Evolutionary conservation across 2,797 vertebrate genomes (phyloP).

Genomic region (Bovichtus variegatus): DNA sequence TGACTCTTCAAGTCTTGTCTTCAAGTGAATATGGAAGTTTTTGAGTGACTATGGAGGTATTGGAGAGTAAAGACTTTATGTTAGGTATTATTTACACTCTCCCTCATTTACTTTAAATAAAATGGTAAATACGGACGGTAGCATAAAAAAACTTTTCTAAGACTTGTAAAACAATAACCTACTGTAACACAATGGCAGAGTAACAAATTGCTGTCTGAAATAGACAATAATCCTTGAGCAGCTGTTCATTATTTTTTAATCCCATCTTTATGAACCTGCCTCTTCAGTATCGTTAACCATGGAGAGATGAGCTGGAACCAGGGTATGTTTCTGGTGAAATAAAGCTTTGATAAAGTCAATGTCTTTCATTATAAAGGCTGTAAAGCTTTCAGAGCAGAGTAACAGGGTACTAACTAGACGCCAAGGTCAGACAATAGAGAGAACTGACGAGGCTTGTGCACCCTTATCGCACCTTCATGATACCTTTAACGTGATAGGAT

Average conservation of each 20-base stretch:
- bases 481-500: background rate
- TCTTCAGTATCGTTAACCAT: constrained; percentile 36
- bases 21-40: background rate
- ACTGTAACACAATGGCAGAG: background rate
- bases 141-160: background rate
- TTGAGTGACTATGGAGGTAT: background rate
- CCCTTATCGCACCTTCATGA: background rate
- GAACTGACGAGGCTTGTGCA: background rate
- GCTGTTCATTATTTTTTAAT: constrained; percentile 39
- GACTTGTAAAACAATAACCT: background rate
- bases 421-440: constrained; percentile 55
- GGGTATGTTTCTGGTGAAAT: constrained; percentile 44
- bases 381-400: constrained; percentile 57
- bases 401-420: constrained; percentile 25
- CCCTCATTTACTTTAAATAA: background rate
- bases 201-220: constrained; percentile 1
- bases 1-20: background rate
- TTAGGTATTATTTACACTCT: background rate
- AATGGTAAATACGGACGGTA: background rate
- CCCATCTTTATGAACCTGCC: constrained; percentile 32
- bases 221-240: constrained; percentile 8
- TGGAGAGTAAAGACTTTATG: background rate
- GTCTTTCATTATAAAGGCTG: constrained; percentile 48
- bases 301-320: constrained; percentile 23
- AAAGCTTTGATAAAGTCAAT: constrained; percentile 68